Evolutionary conservation across 2,113 vertebrate genomes (phyloP).

Genomic region (Syngnathus scovelli): DNA sequence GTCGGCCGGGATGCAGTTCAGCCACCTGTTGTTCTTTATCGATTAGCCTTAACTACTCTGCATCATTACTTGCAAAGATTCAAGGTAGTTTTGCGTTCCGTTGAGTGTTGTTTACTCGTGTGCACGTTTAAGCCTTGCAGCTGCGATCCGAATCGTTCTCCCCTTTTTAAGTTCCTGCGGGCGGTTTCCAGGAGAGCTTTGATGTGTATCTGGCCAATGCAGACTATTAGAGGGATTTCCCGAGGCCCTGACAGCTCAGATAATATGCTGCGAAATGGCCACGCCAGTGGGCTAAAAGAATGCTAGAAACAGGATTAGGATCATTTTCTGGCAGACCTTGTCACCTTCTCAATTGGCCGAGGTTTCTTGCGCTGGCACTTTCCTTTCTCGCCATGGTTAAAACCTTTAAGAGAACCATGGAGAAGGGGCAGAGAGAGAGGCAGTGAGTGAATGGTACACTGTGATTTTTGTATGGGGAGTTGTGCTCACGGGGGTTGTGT

Average conservation of each 20-base stretch:
- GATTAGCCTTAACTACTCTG: not conserved
- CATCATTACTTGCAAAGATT: not conserved
- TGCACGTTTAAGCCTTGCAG: conserved; percentile 10
- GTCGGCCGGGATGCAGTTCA: conserved; percentile 60
- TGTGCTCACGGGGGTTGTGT: conserved; percentile 35
- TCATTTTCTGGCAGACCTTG: conserved; percentile 89
- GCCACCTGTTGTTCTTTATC: conserved; percentile 63
- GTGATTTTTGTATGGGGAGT: conserved; percentile 62
- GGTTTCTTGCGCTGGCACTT: conserved; percentile 79
- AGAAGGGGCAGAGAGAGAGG: conserved; percentile 43
- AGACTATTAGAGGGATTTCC: conserved; percentile 85
- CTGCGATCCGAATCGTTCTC: conserved; percentile 39
- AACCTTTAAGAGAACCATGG: conserved; percentile 75
- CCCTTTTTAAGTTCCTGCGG: conserved; percentile 59
- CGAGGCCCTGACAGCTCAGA: conserved; percentile 74
- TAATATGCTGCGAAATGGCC: conserved; percentile 79
- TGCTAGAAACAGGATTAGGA: conserved; percentile 91
- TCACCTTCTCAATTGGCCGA: conserved; percentile 80
- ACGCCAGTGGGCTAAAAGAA: conserved; percentile 77
- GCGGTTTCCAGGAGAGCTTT: conserved; percentile 80
- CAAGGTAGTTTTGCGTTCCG: not conserved
- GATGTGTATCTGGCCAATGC: conserved; percentile 82
- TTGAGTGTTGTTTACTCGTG: not conserved
- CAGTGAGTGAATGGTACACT: conserved; percentile 70
- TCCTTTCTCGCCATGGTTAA: conserved; percentile 71